phyloP scores from a whole-genome alignment of 2,888 invertebrate species.

The Panopea generosa region DNA sequence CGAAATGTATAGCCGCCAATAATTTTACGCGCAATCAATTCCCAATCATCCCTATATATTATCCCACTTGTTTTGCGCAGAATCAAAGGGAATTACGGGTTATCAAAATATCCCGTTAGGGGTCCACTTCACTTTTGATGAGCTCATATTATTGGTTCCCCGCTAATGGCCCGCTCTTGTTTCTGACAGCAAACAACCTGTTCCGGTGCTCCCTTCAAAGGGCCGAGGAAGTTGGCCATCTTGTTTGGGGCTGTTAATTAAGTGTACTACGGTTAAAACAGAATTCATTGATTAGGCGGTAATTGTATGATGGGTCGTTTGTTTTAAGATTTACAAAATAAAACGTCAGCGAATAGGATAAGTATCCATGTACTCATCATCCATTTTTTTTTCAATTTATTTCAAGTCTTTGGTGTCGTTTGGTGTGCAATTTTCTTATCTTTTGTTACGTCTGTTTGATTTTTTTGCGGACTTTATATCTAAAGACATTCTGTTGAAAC shows the following conservation, averaged over 20 bases:
- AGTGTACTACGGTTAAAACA: no score
- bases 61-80: slow-evolving; percentile 32
- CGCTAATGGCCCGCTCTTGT: slow-evolving; percentile 27
- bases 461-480: no score
- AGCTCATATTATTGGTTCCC: slow-evolving; percentile 40
- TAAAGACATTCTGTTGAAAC: no score
- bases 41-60: slow-evolving; percentile 36
- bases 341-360: no score
- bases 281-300: no score
- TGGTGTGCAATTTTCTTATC: no score
- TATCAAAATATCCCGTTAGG: slow-evolving; percentile 58
- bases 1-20: background rate
- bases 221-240: slow-evolving; percentile 28
- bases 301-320: no score
- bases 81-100: slow-evolving; percentile 49
- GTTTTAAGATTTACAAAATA: no score
- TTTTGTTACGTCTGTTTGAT: no score
- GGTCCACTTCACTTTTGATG: slow-evolving; percentile 51
- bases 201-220: slow-evolving; percentile 27
- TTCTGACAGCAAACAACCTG: slow-evolving; percentile 30
- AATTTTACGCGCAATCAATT: slow-evolving; percentile 49
- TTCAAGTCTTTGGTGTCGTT: no score
- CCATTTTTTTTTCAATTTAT: no score
- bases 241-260: slow-evolving; percentile 17
- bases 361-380: no score